Percentiles rank a stretch among this genome's conserved stretches.
Conservation (phyloP, 2,113 vertebrate genomes). For the Melanerpes formicivorus region DNA sequence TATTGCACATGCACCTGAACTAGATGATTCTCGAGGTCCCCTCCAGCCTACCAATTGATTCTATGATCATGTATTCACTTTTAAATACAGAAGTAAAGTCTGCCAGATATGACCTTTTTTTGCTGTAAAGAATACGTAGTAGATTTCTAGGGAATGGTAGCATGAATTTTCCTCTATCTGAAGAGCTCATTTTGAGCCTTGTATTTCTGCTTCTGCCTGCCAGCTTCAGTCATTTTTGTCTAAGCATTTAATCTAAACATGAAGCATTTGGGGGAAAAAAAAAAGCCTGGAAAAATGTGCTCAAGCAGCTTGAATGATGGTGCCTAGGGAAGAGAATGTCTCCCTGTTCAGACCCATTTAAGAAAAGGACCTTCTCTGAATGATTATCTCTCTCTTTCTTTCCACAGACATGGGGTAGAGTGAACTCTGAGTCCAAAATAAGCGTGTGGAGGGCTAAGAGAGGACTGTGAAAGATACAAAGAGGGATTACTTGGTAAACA, state of each 20-base stretch:
- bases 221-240: slow-evolving; percentile 28
- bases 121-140: neutral
- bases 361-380: neutral
- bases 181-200: neutral
- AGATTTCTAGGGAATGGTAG: neutral
- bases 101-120: neutral
- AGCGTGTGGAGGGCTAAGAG: neutral
- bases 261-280: slow-evolving; percentile 22
- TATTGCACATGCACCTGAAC: neutral
- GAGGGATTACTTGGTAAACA: neutral
- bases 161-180: neutral
- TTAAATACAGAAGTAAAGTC: slow-evolving; percentile 2
- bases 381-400: neutral
- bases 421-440: neutral
- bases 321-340: neutral
- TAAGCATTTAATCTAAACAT: slow-evolving; percentile 11
- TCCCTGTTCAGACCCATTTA: neutral
- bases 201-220: neutral
- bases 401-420: neutral
- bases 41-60: no score
- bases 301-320: neutral
- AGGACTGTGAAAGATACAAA: neutral
- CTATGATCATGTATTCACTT: neutral
- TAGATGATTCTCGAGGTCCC: no score
- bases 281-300: neutral